Conservation (phyloP, 2,888 invertebrate genomes). For the Dynastes maya region DNA sequence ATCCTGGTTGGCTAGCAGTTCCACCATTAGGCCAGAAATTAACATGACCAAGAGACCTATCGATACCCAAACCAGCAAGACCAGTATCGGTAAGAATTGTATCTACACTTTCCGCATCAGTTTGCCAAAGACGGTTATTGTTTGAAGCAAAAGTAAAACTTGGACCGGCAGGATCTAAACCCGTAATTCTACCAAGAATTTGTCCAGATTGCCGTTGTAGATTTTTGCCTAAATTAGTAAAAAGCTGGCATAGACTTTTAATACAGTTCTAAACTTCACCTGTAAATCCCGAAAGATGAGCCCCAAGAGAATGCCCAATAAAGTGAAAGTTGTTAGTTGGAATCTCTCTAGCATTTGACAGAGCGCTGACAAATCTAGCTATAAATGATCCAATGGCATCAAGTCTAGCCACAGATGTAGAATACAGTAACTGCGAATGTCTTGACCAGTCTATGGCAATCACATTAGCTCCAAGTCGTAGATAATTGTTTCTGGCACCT, state of each 20-base stretch:
- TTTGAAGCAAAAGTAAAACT: conserved; percentile 34
- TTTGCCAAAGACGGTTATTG: conserved; percentile 23
- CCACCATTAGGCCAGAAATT: conserved; percentile 50
- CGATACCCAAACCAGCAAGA: conserved; percentile 35
- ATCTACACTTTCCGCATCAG: conserved; percentile 44
- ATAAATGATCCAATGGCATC: conserved; percentile 34
- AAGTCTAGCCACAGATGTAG: conserved; percentile 31
- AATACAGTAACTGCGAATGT: conserved; percentile 34
- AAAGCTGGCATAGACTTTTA: too few species aligned
- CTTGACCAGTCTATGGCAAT: conserved; percentile 47
- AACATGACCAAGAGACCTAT: conserved; percentile 42
- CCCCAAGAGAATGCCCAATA: conserved; percentile 46
- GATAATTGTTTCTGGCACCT: conserved; percentile 24
- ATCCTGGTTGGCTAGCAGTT: conserved; percentile 42
- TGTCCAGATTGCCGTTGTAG: conserved; percentile 4
- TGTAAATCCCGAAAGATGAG: conserved; percentile 48
- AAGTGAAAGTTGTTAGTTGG: conserved; percentile 32
- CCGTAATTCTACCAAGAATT: conserved; percentile 42
- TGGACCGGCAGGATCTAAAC: conserved; percentile 44
- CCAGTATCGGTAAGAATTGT: conserved; percentile 45
- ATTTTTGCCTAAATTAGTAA: conserved; percentile 13
- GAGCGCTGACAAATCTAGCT: conserved; percentile 34
- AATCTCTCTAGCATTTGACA: conserved; percentile 38
- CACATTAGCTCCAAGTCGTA: conserved; percentile 22
- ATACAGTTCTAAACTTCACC: conserved; percentile 20